A percentile compares a stretch with the other conserved stretches of the same genome.
Conservation (phyloP, 2,888 invertebrate species). For the Troides aeacus region DNA sequence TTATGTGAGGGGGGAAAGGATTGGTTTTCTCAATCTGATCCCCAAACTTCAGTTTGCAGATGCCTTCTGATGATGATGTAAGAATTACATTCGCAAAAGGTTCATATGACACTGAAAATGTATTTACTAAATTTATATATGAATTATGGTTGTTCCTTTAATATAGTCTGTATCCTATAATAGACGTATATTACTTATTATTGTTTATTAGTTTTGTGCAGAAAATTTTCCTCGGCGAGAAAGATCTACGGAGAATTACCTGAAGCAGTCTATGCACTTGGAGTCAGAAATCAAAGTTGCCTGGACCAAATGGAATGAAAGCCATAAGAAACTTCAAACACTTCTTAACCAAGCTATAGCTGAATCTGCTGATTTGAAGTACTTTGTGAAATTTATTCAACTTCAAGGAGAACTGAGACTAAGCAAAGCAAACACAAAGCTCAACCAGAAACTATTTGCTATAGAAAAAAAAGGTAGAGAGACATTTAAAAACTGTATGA, state of each 20-base stretch:
- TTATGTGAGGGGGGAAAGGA: no score
- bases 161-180: no score
- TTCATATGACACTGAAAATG: no score
- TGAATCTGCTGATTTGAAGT: conserved; percentile 51
- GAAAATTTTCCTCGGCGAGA: conserved; percentile 70
- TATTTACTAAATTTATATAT: no score
- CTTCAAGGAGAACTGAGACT: conserved; percentile 58
- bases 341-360: conserved; percentile 51
- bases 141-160: no score
- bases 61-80: no score
- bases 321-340: conserved; percentile 45
- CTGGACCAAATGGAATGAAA: conserved; percentile 59
- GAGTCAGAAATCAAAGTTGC: conserved; percentile 55
- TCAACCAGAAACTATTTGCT: conserved; percentile 52
- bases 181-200: no score
- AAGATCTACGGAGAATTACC: conserved; percentile 59
- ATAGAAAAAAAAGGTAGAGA: conserved; percentile 77
- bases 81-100: no score
- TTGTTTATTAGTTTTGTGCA: conserved; percentile 53
- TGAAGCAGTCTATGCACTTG: conserved; percentile 55
- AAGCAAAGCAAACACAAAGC: conserved; percentile 61
- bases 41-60: no score
- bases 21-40: no score
- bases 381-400: conserved; percentile 53
- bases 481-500: conserved; percentile 71